Conservation (phyloP, 2,113 vertebrate species). For the Paradisaea rubra region DNA sequence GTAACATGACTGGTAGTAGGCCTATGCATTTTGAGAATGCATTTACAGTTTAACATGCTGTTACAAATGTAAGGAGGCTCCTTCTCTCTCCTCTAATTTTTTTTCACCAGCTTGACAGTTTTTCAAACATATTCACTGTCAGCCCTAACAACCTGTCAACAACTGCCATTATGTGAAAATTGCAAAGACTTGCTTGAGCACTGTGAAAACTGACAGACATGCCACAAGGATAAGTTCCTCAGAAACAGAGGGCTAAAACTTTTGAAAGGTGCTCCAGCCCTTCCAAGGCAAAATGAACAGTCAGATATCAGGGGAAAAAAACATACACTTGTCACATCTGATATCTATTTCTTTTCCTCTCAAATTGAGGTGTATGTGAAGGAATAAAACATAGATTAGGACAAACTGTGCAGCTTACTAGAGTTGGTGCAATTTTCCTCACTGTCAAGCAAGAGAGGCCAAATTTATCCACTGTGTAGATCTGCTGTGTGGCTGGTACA, state of each 20-base stretch:
- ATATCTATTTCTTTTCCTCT: slow-evolving; percentile 73
- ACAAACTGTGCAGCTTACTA: slow-evolving; percentile 44
- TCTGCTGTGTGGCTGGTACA: neutral
- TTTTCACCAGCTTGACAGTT: slow-evolving; percentile 87
- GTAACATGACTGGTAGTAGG: slow-evolving; percentile 56
- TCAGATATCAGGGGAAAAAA: slow-evolving; percentile 76
- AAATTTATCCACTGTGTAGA: neutral
- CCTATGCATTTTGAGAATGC: slow-evolving; percentile 51
- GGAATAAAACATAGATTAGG: slow-evolving; percentile 67
- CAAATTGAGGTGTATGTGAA: slow-evolving; percentile 75
- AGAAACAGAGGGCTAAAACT: slow-evolving; percentile 80
- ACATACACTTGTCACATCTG: slow-evolving; percentile 81
- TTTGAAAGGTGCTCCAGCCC: slow-evolving; percentile 82
- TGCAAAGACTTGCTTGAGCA: slow-evolving; percentile 77
- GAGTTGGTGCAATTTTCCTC: slow-evolving; percentile 50
- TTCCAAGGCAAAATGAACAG: slow-evolving; percentile 87
- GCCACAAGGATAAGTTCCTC: slow-evolving; percentile 89
- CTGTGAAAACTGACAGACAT: slow-evolving; percentile 89
- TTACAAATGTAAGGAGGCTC: slow-evolving; percentile 73
- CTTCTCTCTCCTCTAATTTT: slow-evolving; percentile 75
- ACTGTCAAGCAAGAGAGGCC: slow-evolving; percentile 1
- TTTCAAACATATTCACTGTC: slow-evolving; percentile 91
- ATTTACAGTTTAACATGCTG: slow-evolving; percentile 72
- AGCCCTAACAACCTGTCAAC: slow-evolving; percentile 89
- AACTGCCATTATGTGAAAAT: slow-evolving; percentile 83